A percentile compares a stretch with the other conserved stretches of the same genome.
Evolutionary conservation across 2,797 vertebrate genomes (phyloP).

Genomic region (Sebastolobus altivelis): DNA sequence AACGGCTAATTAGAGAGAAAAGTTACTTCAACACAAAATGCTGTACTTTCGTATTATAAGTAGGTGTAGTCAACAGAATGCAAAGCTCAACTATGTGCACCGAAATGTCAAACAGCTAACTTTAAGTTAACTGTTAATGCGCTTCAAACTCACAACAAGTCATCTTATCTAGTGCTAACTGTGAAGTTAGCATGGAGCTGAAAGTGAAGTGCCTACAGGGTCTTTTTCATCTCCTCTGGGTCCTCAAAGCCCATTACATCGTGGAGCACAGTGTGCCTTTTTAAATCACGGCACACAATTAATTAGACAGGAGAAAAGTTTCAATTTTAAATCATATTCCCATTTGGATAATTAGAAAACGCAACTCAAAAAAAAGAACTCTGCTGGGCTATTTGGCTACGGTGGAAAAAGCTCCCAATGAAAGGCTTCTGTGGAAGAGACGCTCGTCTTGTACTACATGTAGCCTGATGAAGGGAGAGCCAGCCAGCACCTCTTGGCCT

Average conservation of each 20-base stretch:
- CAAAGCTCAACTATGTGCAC: not conserved
- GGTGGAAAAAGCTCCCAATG: not conserved
- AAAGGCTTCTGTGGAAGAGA: constrained; percentile 6
- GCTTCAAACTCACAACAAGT: constrained; percentile 10
- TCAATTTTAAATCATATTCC: constrained; percentile 78
- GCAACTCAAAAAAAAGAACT: constrained; percentile 31
- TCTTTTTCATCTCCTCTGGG: constrained; percentile 63
- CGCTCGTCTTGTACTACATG: constrained; percentile 4
- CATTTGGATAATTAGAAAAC: constrained; percentile 79
- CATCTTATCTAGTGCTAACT: constrained; percentile 19
- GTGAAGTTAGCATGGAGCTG: constrained; percentile 43
- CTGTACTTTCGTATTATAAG: not conserved
- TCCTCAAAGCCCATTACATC: constrained; percentile 77
- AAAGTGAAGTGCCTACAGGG: constrained; percentile 44
- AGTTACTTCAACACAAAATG: constrained; percentile 12
- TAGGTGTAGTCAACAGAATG: not conserved
- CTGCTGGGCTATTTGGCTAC: constrained; percentile 33
- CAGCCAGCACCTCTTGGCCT: constrained; percentile 32
- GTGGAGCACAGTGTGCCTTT: constrained; percentile 76
- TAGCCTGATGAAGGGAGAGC: constrained; percentile 23
- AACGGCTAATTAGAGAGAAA: constrained; percentile 1
- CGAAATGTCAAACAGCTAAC: constrained; percentile 1
- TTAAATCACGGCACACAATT: constrained; percentile 82
- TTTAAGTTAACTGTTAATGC: constrained; percentile 1
- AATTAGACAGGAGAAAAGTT: constrained; percentile 79